Percentiles rank a stretch among this genome's conserved stretches.
Evolutionary conservation across 2,113 vertebrate species (phyloP).

Genomic region (Nycticebus coucang): DNA sequence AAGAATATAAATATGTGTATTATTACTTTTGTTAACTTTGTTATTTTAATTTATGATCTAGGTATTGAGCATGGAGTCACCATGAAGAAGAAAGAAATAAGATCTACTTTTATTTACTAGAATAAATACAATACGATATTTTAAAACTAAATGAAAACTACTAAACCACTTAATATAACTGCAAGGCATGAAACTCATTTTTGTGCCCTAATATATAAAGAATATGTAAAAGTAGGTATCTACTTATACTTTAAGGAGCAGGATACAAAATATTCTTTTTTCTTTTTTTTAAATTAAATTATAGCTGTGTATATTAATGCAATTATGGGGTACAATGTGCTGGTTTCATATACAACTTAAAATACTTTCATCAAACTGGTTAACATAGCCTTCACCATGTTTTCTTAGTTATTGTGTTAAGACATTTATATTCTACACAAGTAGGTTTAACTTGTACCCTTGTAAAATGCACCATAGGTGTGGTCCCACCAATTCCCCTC

Average conservation of each 20-base stretch:
- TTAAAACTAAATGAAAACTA: not conserved
- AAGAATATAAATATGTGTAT: not conserved
- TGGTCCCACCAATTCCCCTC: no score
- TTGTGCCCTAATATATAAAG: not conserved
- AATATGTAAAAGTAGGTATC: no score
- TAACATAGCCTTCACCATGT: no score
- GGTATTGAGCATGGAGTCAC: not conserved
- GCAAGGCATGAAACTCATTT: not conserved
- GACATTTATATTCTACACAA: no score
- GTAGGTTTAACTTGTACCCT: no score
- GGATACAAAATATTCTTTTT: not conserved
- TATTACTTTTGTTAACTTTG: not conserved
- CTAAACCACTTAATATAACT: not conserved
- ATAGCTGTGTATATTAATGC: no score
- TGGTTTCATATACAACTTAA: no score
- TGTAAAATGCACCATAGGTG: no score
- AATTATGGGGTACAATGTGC: no score
- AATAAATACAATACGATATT: not conserved
- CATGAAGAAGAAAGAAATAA: not conserved
- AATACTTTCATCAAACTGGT: no score
- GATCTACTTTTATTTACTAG: not conserved
- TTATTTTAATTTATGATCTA: not conserved
- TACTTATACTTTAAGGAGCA: not conserved
- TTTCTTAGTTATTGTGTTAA: no score
- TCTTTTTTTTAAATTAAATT: no score